phyloP scores from a whole-genome alignment of 1,140 invertebrate genomes.

The Radopholus similis region DNA sequence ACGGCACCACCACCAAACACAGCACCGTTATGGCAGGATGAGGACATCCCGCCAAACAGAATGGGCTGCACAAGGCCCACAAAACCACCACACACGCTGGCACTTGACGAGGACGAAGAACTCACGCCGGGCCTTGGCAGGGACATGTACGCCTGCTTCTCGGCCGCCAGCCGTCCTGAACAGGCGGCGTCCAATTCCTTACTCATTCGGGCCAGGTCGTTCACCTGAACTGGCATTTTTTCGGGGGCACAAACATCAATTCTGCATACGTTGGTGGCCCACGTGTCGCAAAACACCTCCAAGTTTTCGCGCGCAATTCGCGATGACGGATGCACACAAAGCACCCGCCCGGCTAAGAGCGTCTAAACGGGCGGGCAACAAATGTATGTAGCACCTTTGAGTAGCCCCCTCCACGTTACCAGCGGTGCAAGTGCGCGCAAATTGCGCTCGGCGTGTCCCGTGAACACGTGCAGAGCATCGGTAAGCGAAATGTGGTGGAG shows the following conservation, averaged over 20 bases:
- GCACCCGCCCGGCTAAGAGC: conserved; percentile 82
- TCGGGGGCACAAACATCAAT: background rate
- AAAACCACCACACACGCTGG: conserved; percentile 2
- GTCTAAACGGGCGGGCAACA: conserved; percentile 69
- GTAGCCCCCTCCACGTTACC: conserved; percentile 31
- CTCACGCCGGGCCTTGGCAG: conserved; percentile 85
- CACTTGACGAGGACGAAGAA: conserved; percentile 39
- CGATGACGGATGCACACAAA: conserved; percentile 83
- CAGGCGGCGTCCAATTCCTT: conserved; percentile 69
- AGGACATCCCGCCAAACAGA: background rate
- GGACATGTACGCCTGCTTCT: conserved; percentile 88
- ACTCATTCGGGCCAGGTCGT: conserved; percentile 34
- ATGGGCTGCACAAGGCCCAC: background rate
- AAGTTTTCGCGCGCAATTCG: conserved; percentile 94
- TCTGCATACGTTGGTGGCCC: conserved; percentile 63
- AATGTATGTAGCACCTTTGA: background rate
- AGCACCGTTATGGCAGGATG: background rate
- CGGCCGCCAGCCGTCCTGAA: conserved; percentile 70
- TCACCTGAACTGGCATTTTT: conserved; percentile 23
- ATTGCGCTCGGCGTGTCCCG: conserved; percentile 91
- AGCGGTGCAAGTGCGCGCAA: conserved; percentile 73
- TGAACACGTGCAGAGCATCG: conserved; percentile 86
- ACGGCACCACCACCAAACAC: conserved; percentile 1
- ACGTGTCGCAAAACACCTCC: conserved; percentile 95
- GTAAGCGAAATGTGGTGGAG: conserved; percentile 87